phyloP scores from a whole-genome alignment of 1,140 invertebrate genomes.

The Zaprionus lachaisei region DNA sequence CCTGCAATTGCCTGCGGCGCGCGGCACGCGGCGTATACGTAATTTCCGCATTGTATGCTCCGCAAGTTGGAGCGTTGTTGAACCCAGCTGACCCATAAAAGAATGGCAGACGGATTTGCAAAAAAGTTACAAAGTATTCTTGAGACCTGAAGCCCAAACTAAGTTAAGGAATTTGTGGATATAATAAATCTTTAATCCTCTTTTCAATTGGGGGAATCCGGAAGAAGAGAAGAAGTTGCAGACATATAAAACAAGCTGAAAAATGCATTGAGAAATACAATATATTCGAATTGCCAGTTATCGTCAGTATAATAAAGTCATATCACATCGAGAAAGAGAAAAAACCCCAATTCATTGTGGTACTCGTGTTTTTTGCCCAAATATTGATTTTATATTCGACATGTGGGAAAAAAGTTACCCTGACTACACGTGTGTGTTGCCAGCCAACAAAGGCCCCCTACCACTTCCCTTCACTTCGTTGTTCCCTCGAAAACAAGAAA shows the following conservation, averaged over 20 bases:
- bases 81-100: slow-evolving; percentile 45
- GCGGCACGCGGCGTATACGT: slow-evolving; percentile 46
- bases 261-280: neutral
- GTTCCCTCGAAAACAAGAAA: slow-evolving; percentile 5
- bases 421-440: slow-evolving; percentile 27
- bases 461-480: neutral
- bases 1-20: slow-evolving; percentile 46
- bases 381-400: slow-evolving; percentile 42
- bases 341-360: slow-evolving; percentile 7
- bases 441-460: neutral
- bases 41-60: slow-evolving; percentile 59
- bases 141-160: neutral
- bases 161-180: neutral
- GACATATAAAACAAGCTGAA: neutral
- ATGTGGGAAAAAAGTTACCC: slow-evolving; percentile 42
- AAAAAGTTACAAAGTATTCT: neutral
- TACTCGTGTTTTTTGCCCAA: slow-evolving; percentile 2
- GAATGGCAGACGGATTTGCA: neutral
- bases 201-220: too few relatives aligned
- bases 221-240: neutral
- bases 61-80: slow-evolving; percentile 34
- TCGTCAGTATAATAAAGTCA: neutral
- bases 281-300: too few relatives aligned
- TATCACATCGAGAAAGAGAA: neutral
- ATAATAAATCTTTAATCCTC: neutral